Evolutionary conservation across 2,888 invertebrate species (phyloP).

Genomic region (Ophion slaviceki): DNA sequence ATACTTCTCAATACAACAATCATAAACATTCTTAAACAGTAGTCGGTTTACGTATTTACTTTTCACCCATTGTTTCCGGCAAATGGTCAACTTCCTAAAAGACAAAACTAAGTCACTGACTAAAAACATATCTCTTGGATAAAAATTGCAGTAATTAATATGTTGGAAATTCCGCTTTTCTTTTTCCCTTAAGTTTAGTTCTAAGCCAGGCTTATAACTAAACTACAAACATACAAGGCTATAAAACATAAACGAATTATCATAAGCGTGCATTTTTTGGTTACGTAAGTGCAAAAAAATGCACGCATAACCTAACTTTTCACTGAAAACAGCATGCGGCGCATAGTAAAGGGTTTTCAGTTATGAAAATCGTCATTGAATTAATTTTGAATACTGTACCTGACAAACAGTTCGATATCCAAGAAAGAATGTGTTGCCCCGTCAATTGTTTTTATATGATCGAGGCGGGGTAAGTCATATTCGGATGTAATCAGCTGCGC

Average conservation of each 20-base stretch:
- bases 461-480: constrained; percentile 19
- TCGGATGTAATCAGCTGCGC: constrained; percentile 53
- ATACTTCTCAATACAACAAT: too few species aligned
- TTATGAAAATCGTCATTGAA: background rate
- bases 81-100: background rate
- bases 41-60: background rate
- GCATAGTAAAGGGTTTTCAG: background rate
- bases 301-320: constrained; percentile 27
- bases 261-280: background rate
- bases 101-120: background rate
- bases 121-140: background rate
- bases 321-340: background rate
- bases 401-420: constrained; percentile 8
- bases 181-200: background rate
- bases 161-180: background rate
- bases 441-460: constrained; percentile 38
- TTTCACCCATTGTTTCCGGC: background rate
- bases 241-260: background rate
- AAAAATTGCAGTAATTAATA: background rate
- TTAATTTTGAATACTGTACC: background rate
- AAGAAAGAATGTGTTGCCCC: constrained; percentile 20
- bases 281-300: constrained; percentile 19
- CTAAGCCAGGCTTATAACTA: background rate
- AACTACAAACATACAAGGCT: too few species aligned
- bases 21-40: background rate